Conservation (phyloP, 2,113 vertebrate species). For the Coregonus clupeaformis region DNA sequence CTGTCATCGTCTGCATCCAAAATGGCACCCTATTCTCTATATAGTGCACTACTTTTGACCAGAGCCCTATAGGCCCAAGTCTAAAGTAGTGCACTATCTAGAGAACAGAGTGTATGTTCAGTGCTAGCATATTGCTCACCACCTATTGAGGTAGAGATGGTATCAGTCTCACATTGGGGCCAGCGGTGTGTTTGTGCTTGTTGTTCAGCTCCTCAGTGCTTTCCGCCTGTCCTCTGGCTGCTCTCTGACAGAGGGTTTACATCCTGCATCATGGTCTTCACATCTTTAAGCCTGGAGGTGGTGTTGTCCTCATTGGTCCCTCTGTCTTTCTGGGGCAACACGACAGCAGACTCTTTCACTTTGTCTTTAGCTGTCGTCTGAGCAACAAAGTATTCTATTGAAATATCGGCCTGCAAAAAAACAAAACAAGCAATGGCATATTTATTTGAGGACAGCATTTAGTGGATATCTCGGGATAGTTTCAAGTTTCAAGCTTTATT, state of each 20-base stretch:
- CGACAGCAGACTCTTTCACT: background rate
- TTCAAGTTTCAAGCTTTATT: no score
- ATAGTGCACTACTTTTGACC: no score
- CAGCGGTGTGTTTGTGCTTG: constrained; percentile 31
- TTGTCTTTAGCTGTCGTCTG: background rate
- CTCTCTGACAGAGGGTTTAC: constrained; percentile 45
- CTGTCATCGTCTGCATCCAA: background rate
- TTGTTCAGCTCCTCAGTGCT: constrained; percentile 33
- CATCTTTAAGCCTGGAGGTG: constrained; percentile 58
- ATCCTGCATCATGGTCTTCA: constrained; percentile 56
- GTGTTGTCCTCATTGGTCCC: constrained; percentile 49
- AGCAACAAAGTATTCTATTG: constrained; percentile 60
- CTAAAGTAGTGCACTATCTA: no score
- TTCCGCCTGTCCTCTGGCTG: constrained; percentile 49
- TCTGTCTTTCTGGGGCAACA: constrained; percentile 22
- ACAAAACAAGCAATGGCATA: no score
- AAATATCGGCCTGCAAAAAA: constrained; percentile 73
- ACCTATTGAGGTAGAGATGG: constrained; percentile 42
- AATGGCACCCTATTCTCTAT: no score
- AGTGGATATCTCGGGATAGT: no score
- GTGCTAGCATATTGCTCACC: constrained; percentile 20
- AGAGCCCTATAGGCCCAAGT: no score
- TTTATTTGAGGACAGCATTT: no score
- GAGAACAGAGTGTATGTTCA: no score
- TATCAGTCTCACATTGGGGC: constrained; percentile 32